These are phyloP conservation scores for Ephialtes manifestator DNA, from an alignment of 2,888 invertebrate species.

Conservation along the genomic window DNA sequence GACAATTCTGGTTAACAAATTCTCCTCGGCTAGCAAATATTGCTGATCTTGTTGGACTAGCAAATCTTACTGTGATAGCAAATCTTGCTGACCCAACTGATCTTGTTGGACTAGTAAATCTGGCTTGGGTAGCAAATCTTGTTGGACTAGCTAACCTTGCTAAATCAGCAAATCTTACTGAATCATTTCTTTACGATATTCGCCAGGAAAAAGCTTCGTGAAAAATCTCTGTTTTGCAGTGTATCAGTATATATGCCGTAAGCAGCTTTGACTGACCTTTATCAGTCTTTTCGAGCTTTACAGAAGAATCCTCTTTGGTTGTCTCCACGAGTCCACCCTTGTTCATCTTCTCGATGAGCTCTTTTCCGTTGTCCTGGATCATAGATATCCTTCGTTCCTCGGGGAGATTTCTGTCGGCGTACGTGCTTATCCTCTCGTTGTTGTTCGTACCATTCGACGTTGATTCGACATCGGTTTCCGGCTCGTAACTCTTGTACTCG, in stretches of 20 bases:
- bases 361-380: constrained; percentile 85
- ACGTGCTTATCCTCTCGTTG: constrained; percentile 86
- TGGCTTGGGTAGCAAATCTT: too few relatives aligned
- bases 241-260: neutral
- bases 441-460: constrained; percentile 84
- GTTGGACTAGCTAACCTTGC: too few relatives aligned
- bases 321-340: constrained; percentile 66
- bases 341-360: constrained; percentile 80
- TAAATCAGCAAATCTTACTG: too few relatives aligned
- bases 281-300: constrained; percentile 62
- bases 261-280: constrained; percentile 71
- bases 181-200: neutral
- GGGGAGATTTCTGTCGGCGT: constrained; percentile 85
- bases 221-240: neutral
- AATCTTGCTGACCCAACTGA: too few relatives aligned
- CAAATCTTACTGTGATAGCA: too few relatives aligned
- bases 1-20: too few relatives aligned
- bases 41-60: too few relatives aligned
- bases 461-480: constrained; percentile 85
- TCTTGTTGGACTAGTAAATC: too few relatives aligned
- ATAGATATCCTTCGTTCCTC: constrained; percentile 79
- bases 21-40: too few relatives aligned
- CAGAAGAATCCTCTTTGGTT: constrained; percentile 52
- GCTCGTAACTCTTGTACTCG: constrained; percentile 88
- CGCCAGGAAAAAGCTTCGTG: neutral